phyloP scores from a whole-genome alignment of 2,113 vertebrate genomes.

The Ciconia boyciana region DNA sequence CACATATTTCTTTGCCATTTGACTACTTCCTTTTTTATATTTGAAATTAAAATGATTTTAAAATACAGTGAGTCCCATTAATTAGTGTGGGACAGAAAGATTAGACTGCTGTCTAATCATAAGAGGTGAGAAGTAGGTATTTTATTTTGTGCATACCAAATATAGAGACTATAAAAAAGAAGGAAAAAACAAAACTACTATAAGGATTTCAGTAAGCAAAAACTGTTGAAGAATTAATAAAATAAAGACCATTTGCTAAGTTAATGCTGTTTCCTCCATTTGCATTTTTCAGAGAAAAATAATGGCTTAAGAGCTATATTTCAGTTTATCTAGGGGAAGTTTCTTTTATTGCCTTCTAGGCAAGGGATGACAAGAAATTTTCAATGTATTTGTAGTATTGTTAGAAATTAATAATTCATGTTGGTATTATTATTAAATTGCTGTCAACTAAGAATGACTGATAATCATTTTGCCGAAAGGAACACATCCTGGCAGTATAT shows the following conservation, averaged over 20 bases:
- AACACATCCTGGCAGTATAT: background rate
- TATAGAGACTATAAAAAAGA: background rate
- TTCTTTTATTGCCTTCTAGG: background rate
- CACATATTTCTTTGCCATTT: background rate
- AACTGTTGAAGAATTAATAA: background rate
- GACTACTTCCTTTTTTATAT: background rate
- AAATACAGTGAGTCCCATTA: background rate
- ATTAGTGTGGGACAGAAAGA: background rate
- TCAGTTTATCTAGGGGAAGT: background rate
- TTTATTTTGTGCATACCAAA: background rate
- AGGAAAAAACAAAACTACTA: background rate
- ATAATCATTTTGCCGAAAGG: conserved; percentile 23
- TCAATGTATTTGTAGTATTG: conserved; percentile 12
- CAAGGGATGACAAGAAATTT: conserved; percentile 22
- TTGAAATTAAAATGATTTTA: background rate
- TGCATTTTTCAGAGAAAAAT: background rate
- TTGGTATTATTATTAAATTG: conserved; percentile 32
- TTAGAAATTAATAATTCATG: conserved; percentile 57
- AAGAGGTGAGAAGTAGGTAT: background rate
- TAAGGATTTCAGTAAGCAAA: background rate
- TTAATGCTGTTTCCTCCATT: background rate
- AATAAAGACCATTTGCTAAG: background rate
- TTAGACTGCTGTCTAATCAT: background rate
- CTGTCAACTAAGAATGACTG: conserved; percentile 31
- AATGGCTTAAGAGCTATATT: background rate